Base-by-base conservation (phyloP, 2,888 invertebrate species). In the Pedicia rivosa region DNA sequence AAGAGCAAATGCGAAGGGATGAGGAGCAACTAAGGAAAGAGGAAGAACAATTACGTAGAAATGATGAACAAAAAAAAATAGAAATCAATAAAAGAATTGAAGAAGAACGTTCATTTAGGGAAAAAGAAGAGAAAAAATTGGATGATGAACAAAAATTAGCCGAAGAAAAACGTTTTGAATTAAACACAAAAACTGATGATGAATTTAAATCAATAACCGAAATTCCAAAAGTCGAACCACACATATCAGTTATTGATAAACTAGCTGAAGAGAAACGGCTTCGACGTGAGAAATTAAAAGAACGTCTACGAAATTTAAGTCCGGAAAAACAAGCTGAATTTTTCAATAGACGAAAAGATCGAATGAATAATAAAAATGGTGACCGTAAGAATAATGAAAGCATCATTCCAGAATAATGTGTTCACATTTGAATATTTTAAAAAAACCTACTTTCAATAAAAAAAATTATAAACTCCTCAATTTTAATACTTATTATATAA, bases 271-370 rank as follows among this genome's bases (percentile, higher is more conserved):
- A 37, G 10, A 37, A 33, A 34, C 33, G 31, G 16, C 3, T 13
- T 9, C 35, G 33, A 26, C 19, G 32, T 9, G 35, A 43, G 35
- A 46, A 49, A 8, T 49, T 57, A 12, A 49, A 51, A 10, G 45
- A 49, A 19, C 51, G 59, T 14, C 45, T 60, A 13, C 42, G 50
- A 8, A 46, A 47, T 0, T 47, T 60, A 6, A 48, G 50, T 27
- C 56, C 55, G 22, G 58, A 57, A 44, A 51, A 54, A 38, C 57
- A 53, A 25, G 40, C 42, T 35, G 44, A 46, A 39, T 59, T 58
- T 47, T 47, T 52, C 16, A 52, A 56, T 38, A 46, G 49, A 43
- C 51, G 57, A 40, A 51, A 51, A 42, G 44, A 48, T 30, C 50
- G 55, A 43, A 47, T 47, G 33, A 50, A 51, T 36, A 38, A 36